A percentile compares a stretch with the other conserved stretches of the same genome.
phyloP scores from a whole-genome alignment of 2,888 invertebrate genomes.

The Tyria jacobaeae region DNA sequence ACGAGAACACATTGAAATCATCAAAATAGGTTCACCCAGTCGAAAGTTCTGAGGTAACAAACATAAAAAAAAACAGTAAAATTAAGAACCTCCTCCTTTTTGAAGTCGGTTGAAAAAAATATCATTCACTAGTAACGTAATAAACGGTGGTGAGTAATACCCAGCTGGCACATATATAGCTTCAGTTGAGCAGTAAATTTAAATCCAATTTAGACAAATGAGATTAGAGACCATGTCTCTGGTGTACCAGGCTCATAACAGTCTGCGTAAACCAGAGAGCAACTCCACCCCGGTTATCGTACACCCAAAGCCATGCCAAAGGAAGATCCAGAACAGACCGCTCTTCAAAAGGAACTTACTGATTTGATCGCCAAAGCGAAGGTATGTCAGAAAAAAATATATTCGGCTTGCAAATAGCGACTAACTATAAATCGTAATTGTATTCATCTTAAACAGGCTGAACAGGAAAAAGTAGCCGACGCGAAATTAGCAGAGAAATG shows the following conservation, averaged over 20 bases:
- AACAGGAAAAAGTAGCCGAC: slow-evolving; percentile 92
- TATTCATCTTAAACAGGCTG: slow-evolving; percentile 86
- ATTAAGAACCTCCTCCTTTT: no score
- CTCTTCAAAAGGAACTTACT: slow-evolving; percentile 93
- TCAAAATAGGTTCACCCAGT: no score
- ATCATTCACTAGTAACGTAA: slow-evolving; percentile 3
- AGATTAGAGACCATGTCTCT: slow-evolving; percentile 62
- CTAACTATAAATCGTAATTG: neutral
- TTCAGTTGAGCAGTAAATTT: slow-evolving; percentile 65
- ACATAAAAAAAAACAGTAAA: no score
- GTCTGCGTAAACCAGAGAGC: slow-evolving; percentile 29
- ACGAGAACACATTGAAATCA: no score
- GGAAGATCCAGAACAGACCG: slow-evolving; percentile 93
- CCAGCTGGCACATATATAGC: slow-evolving; percentile 70
- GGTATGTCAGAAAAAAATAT: slow-evolving; percentile 78
- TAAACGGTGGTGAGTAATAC: slow-evolving; percentile 44
- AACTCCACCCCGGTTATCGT: slow-evolving; percentile 29
- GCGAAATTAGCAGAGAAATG: slow-evolving; percentile 91
- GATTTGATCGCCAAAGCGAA: slow-evolving; percentile 92
- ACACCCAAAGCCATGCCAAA: slow-evolving; percentile 88
- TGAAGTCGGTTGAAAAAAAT: no score
- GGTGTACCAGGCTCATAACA: slow-evolving; percentile 50
- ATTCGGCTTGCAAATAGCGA: neutral
- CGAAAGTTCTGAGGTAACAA: no score
- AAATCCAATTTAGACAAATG: slow-evolving; percentile 77